These are phyloP conservation scores for Ridgeia piscesae DNA, from an alignment of 1,140 invertebrate genomes.

Conservation along the genomic window DNA sequence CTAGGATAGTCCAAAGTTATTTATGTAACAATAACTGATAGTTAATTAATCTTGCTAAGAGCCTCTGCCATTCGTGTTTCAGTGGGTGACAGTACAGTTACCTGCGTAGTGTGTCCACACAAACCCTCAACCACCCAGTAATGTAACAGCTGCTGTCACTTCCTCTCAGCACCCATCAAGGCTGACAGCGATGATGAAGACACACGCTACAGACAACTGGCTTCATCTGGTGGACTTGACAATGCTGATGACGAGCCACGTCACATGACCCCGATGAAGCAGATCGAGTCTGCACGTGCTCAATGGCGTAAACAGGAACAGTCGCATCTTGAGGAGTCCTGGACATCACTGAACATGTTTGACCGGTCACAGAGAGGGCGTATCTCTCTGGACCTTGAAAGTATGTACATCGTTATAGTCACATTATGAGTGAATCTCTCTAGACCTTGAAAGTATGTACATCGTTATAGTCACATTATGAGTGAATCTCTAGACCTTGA, in stretches of 20 bases:
- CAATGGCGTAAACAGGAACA: conserved; percentile 38
- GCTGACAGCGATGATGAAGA: not conserved
- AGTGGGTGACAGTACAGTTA: too few relatives aligned
- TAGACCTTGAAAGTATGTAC: not conserved
- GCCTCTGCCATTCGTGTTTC: too few relatives aligned
- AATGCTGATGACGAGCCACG: conserved; percentile 7
- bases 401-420: conserved; percentile 30
- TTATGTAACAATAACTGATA: too few relatives aligned
- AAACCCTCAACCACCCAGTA: not conserved
- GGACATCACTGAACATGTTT: conserved; percentile 56
- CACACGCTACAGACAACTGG: not conserved
- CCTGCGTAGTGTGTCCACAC: too few relatives aligned
- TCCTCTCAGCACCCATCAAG: not conserved
- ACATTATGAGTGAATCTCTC: not conserved
- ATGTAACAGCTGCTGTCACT: not conserved
- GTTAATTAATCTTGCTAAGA: too few relatives aligned
- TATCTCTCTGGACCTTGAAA: conserved; percentile 53
- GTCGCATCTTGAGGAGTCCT: conserved; percentile 48
- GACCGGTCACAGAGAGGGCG: conserved; percentile 52
- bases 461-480: too few relatives aligned
- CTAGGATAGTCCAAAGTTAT: too few relatives aligned
- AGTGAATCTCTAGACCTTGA: too few relatives aligned
- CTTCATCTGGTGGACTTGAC: not conserved
- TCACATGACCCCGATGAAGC: conserved; percentile 42
- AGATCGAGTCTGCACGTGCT: conserved; percentile 45